phyloP scores from a whole-genome alignment of 2,797 vertebrate species.

The Cyclura pinguis region DNA sequence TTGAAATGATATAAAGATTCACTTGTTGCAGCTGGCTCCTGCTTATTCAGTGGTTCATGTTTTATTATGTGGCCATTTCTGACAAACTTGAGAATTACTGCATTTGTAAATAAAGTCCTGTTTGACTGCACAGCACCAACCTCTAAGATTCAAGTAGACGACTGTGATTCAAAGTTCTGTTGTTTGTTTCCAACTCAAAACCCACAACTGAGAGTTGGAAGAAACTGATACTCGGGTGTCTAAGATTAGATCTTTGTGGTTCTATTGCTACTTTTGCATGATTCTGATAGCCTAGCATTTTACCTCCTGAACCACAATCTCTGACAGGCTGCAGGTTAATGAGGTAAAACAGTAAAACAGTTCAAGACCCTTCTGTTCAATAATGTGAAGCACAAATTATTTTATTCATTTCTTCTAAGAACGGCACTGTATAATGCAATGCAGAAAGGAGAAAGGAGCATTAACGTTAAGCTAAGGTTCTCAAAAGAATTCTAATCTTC shows the following conservation, averaged over 20 bases:
- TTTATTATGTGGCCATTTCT: not conserved
- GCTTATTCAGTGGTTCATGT: accelerated
- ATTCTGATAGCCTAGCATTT: not conserved
- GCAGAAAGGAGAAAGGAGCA: constrained; percentile 27
- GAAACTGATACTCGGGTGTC: not conserved
- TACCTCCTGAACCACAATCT: not conserved
- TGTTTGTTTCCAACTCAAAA: constrained; percentile 2
- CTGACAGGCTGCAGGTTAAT: constrained; percentile 21
- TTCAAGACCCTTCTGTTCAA: not conserved
- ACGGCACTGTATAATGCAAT: not conserved
- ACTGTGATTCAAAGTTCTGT: not conserved
- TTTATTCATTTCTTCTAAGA: constrained; percentile 7
- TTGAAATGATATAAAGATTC: not conserved
- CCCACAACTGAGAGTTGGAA: not conserved
- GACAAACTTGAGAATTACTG: not conserved
- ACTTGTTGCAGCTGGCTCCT: not conserved
- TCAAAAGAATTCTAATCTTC: constrained; percentile 12
- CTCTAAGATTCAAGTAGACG: not conserved
- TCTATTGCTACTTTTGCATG: not conserved
- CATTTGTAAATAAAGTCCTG: not conserved
- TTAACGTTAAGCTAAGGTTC: constrained; percentile 5
- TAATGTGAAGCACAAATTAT: constrained; percentile 37
- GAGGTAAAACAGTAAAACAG: constrained; percentile 14
- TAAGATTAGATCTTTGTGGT: not conserved
- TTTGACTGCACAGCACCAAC: not conserved